These are phyloP conservation scores for Netelia fuscicornis DNA, from an alignment of 2,888 invertebrate species.

Conservation along the genomic window DNA sequence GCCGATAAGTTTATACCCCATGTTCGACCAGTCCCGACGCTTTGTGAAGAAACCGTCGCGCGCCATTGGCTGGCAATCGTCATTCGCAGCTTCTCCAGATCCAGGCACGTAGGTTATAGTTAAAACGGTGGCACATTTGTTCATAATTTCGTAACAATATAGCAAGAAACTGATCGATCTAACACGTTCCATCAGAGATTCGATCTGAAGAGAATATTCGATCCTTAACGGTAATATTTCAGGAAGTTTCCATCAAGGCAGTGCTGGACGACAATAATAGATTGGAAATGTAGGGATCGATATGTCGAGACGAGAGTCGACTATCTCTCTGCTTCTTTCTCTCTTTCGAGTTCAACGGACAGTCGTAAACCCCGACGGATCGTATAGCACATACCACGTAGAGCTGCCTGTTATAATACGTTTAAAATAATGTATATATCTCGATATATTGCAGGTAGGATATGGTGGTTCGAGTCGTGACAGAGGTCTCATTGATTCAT, in stretches of 20 bases:
- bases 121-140: too few species aligned
- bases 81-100: too few species aligned
- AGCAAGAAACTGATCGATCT: too few species aligned
- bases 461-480: constrained; percentile 35
- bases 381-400: constrained; percentile 35
- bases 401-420: constrained; percentile 14
- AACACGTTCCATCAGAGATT: neutral
- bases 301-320: constrained; percentile 66
- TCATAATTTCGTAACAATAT: too few species aligned
- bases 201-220: neutral
- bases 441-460: constrained; percentile 23
- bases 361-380: constrained; percentile 62
- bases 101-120: too few species aligned
- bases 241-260: constrained; percentile 27
- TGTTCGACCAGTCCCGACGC: too few species aligned
- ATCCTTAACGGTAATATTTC: constrained; percentile 10
- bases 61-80: too few species aligned
- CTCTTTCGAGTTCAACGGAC: constrained; percentile 67
- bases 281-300: constrained; percentile 64
- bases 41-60: too few species aligned
- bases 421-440: constrained; percentile 20
- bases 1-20: too few species aligned
- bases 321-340: constrained; percentile 50
- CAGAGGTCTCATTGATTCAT: constrained; percentile 55
- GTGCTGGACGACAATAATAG: constrained; percentile 64